Conservation (phyloP, 2,888 invertebrate species). For the Eucriotettix oculatus region DNA sequence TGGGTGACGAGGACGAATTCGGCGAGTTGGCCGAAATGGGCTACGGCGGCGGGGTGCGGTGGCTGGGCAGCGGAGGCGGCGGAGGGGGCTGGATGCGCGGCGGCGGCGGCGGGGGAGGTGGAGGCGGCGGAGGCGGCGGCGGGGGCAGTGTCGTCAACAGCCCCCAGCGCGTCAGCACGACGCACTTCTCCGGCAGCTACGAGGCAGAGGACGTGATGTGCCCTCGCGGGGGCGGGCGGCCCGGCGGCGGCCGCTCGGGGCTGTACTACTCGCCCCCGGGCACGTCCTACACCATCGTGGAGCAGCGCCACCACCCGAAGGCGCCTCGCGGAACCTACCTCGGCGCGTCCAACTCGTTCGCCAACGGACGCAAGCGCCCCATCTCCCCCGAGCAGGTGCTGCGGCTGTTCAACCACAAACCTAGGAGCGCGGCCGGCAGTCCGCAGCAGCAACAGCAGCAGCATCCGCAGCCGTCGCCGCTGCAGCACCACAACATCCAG, state of each 20-base stretch:
- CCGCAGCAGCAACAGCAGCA: slow-evolving; percentile 28
- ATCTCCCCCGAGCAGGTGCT: slow-evolving; percentile 70
- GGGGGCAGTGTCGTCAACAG: slow-evolving; percentile 21
- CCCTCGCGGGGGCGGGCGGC: slow-evolving; percentile 26
- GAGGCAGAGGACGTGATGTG: slow-evolving; percentile 26
- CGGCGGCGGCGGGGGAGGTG: slow-evolving; percentile 14
- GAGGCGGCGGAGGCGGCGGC: slow-evolving; percentile 16
- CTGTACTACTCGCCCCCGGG: slow-evolving; percentile 78
- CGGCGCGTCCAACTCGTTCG: slow-evolving; percentile 41
- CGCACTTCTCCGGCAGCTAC: slow-evolving; percentile 11
- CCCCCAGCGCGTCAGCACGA: slow-evolving; percentile 19
- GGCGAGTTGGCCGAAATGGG: slow-evolving; percentile 27
- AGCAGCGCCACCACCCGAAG: slow-evolving; percentile 32
- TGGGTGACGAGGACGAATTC: slow-evolving; percentile 25
- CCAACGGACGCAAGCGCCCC: slow-evolving; percentile 51
- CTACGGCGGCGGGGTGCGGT: slow-evolving; percentile 14
- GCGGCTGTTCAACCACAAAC: slow-evolving; percentile 18
- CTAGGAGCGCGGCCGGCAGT: slow-evolving; percentile 14
- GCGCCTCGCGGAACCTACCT: slow-evolving; percentile 46
- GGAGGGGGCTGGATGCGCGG: slow-evolving; percentile 13
- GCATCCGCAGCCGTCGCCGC: slow-evolving; percentile 18
- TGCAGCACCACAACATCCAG: slow-evolving; percentile 21
- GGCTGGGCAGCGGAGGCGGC: slow-evolving; percentile 13
- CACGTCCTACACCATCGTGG: slow-evolving; percentile 76
- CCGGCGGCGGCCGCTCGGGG: slow-evolving; percentile 35